Percentiles rank a stretch among this genome's conserved stretches.
These are phyloP conservation scores for Trissolcus brochymenae DNA, from an alignment of 2,888 invertebrate genomes.

Conservation along the genomic window DNA sequence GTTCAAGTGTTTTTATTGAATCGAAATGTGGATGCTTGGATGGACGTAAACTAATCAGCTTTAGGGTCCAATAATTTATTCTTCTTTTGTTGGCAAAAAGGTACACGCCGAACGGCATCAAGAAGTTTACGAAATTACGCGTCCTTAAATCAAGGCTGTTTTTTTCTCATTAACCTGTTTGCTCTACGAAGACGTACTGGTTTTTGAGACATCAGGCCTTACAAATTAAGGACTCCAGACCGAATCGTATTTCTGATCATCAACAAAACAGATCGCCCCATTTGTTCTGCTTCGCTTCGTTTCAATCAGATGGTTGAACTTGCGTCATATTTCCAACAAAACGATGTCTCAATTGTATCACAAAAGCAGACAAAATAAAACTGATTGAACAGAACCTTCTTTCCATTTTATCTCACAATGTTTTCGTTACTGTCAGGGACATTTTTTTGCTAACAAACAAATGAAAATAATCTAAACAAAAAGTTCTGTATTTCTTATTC, in stretches of 20 bases:
- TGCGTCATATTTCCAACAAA: neutral
- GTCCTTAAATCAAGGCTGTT: neutral
- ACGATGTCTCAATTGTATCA: no score
- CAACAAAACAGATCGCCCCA: conserved; percentile 19
- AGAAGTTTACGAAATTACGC: neutral
- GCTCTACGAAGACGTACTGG: no score
- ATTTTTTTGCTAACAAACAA: no score
- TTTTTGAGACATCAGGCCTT: neutral
- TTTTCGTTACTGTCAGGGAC: no score
- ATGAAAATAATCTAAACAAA: no score
- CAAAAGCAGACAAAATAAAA: no score
- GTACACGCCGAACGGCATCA: no score
- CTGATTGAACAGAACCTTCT: no score
- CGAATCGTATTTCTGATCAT: conserved; percentile 12
- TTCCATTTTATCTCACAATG: no score
- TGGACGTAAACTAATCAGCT: neutral
- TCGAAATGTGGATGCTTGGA: conserved; percentile 1
- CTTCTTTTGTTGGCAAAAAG: no score
- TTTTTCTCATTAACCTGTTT: neutral
- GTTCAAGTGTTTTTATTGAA: conserved; percentile 3
- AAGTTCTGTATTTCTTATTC: no score
- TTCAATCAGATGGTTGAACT: conserved; percentile 27
- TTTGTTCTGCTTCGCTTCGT: conserved; percentile 36
- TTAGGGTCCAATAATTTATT: neutral
- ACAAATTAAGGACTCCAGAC: conserved; percentile 15